These are phyloP conservation scores for Atlantisia rogersi DNA, from an alignment of 2,113 vertebrate genomes.

Conservation along the genomic window DNA sequence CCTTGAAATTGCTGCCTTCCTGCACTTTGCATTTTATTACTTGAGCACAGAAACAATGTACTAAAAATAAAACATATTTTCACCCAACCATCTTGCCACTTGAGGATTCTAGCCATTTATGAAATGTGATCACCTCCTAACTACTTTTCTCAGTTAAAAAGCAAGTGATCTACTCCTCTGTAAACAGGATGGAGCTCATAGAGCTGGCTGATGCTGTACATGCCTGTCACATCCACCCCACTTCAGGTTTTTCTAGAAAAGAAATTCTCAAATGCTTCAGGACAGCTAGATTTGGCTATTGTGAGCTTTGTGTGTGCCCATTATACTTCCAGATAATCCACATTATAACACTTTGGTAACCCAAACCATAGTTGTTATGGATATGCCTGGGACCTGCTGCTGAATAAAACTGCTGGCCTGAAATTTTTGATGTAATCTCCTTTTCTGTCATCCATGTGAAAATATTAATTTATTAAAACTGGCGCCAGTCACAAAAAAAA, in stretches of 20 bases:
- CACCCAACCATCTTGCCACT: neutral
- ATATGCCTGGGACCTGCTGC: neutral
- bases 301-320: neutral
- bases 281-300: neutral
- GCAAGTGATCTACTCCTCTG: neutral
- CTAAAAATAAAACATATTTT: conserved; percentile 64
- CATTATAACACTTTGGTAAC: neutral
- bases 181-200: neutral
- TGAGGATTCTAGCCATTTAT: conserved; percentile 18
- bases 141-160: conserved; percentile 23
- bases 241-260: neutral
- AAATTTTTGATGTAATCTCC: neutral
- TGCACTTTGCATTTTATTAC: conserved; percentile 51
- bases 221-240: neutral
- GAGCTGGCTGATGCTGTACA: neutral
- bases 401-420: neutral
- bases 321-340: neutral
- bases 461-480: neutral
- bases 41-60: neutral
- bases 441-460: neutral
- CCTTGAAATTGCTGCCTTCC: conserved; percentile 10
- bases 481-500: neutral
- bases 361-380: accelerated
- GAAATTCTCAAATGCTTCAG: neutral
- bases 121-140: conserved; percentile 38